Evolutionary conservation across 1,140 invertebrate species (phyloP).

Genomic region (Micrasema minimum): DNA sequence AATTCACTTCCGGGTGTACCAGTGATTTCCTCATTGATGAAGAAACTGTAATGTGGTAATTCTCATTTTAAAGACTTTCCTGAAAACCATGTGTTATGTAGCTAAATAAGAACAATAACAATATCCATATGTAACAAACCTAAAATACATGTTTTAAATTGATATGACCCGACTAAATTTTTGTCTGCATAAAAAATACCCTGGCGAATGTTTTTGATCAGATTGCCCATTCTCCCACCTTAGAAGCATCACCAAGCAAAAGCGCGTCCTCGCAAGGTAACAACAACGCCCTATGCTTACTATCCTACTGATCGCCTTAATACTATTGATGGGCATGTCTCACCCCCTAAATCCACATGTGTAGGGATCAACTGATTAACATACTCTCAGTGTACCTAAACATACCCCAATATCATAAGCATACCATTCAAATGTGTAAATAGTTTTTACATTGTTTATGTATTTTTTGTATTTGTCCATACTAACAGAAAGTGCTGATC

Average conservation of each 20-base stretch:
- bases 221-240: constrained; percentile 45
- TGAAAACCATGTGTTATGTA: no score
- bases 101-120: no score
- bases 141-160: no score
- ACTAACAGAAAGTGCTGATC: no score
- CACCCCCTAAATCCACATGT: neutral
- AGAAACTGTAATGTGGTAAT: no score
- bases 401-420: no score
- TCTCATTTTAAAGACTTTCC: neutral
- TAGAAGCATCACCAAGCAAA: constrained; percentile 52
- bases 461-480: no score
- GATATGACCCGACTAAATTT: neutral
- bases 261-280: constrained; percentile 53
- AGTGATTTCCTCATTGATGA: no score
- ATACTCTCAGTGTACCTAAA: neutral
- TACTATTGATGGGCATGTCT: constrained; percentile 13
- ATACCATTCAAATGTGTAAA: no score
- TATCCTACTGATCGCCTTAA: constrained; percentile 13
- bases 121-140: no score
- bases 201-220: constrained; percentile 53
- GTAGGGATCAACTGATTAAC: constrained; percentile 2
- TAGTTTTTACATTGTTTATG: no score
- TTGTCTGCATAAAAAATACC: constrained; percentile 45
- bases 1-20: no score
- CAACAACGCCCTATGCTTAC: constrained; percentile 23